Conservation (phyloP, 2,113 vertebrate species). For the Albula glossodonta region DNA sequence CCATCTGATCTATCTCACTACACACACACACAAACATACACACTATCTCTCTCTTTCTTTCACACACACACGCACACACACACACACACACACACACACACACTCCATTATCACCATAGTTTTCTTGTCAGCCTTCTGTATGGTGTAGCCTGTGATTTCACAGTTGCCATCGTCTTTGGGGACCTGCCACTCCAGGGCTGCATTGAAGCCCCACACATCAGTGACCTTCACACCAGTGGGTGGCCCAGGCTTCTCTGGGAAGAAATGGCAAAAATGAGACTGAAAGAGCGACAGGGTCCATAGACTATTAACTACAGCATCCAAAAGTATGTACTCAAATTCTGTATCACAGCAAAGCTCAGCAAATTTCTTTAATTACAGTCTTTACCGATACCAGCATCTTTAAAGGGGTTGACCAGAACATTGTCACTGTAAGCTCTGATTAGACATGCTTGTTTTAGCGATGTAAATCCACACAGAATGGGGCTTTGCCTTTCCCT, state of each 20-base stretch:
- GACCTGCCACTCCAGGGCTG: constrained; percentile 79
- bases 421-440: no score
- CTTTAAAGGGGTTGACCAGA: no score
- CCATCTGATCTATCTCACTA: no score
- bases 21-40: neutral
- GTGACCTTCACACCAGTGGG: constrained; percentile 69
- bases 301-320: neutral
- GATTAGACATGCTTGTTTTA: no score
- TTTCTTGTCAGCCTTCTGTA: constrained; percentile 91
- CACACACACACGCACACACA: neutral
- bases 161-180: constrained; percentile 85
- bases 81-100: neutral
- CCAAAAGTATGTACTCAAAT: neutral
- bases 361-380: no score
- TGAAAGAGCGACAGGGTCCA: neutral
- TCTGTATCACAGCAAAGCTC: neutral
- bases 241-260: constrained; percentile 80
- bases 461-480: no score
- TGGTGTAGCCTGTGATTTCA: constrained; percentile 80
- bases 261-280: neutral
- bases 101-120: constrained; percentile 76
- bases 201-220: constrained; percentile 89
- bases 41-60: neutral
- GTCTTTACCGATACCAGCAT: no score
- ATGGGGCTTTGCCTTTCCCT: no score